Evolutionary conservation across 2,888 invertebrate genomes (phyloP).

Genomic region (Leptinotarsa rubiginosa): DNA sequence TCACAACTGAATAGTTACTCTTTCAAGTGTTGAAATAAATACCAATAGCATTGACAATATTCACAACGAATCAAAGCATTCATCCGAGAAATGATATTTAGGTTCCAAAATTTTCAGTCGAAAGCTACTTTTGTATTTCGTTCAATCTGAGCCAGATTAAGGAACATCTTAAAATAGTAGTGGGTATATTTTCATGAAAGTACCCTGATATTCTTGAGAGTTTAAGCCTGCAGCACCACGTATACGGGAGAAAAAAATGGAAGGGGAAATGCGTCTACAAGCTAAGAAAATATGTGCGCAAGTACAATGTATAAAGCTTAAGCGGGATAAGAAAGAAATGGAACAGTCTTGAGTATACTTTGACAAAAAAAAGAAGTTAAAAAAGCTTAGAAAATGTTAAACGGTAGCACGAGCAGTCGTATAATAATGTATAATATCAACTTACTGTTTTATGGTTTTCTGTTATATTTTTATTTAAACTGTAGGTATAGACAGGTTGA

Average conservation of each 20-base stretch:
- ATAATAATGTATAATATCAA: slow-evolving; percentile 32
- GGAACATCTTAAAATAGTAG: background rate
- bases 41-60: no score
- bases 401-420: background rate
- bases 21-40: no score
- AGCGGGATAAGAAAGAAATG: background rate
- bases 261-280: background rate
- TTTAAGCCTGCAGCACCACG: no score
- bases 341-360: background rate
- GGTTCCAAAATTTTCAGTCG: no score
- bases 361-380: background rate
- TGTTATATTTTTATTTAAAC: slow-evolving; percentile 59
- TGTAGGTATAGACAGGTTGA: slow-evolving; percentile 67
- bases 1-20: no score
- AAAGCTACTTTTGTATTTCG: no score
- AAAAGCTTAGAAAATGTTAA: background rate
- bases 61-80: no score
- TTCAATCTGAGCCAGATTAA: no score
- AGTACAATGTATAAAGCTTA: slow-evolving; percentile 6
- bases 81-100: no score
- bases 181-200: background rate
- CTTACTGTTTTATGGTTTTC: slow-evolving; percentile 56
- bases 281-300: background rate
- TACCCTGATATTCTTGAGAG: background rate
- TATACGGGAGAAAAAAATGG: background rate